Base-by-base conservation (phyloP, 1,140 invertebrate species). In the Drosophila suzukii region DNA sequence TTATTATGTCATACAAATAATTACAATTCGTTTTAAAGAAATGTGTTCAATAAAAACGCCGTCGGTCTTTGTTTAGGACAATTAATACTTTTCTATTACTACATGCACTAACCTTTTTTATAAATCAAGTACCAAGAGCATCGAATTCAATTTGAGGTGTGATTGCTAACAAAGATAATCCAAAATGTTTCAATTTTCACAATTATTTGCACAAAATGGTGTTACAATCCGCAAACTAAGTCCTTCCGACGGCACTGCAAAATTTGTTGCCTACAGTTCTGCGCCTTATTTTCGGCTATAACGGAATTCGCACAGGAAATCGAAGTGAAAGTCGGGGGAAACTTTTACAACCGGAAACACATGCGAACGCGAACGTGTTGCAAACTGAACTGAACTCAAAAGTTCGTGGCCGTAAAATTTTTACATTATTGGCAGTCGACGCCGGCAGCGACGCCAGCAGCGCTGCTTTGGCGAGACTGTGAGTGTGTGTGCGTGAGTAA, bases 321-420 rank as follows among this genome's bases (percentile, higher is more conserved):
- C 57, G n/a, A 17, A 75, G 13, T 46, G 24, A 24, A 60, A 62
- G 24, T 62, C 43, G 57, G 30, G 38, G 13, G 55, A 55, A 47
- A 15, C n/a, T 60, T 15, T 53, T 27, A 17, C 56, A 27, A 10
- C 39, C 38, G 58, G 55, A 41, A 34, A 51, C 60, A 57, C 72
- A 84, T 81, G 73, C 85, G 81, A 78, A 73, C 84, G 61, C 61
- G 66, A 72, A 68, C 81, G 80, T 81, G 77, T 78, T 84, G 77
- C 85, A 89, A 90, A 81, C 84, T 89, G 66, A 78, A 89, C 85
- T 89, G 77, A 81, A 82, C 63, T 79, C 51, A 79, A 88, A 89
- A 89, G 85, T 90, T 65, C 61, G 67, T 81, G 70, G 74, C 70
- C 63, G 70, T 81, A 90, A 74, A 90, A 81, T 85, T 89, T 90